A percentile compares a stretch with the other conserved stretches of the same genome.
Conservation (phyloP, 2,113 vertebrate species). For the Dipodomys merriami region DNA sequence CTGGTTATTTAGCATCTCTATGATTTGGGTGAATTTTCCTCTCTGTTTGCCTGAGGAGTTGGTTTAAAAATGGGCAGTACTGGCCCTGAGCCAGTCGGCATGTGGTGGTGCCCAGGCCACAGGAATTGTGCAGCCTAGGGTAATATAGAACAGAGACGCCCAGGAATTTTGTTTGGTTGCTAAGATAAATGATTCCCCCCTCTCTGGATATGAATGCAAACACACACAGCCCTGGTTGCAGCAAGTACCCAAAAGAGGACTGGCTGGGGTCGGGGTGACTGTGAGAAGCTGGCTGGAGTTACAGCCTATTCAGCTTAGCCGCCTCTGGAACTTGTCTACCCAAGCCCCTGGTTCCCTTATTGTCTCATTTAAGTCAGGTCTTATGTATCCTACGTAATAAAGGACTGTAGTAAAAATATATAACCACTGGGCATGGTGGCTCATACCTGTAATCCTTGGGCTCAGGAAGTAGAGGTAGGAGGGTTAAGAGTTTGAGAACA, state of each 20-base stretch:
- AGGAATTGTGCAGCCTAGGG: neutral
- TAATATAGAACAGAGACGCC: neutral
- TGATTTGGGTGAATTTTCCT: neutral
- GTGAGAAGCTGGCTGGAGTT: neutral
- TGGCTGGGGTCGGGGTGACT: neutral
- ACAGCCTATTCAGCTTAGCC: neutral
- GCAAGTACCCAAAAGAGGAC: neutral
- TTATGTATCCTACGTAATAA: neutral
- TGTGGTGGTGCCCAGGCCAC: neutral
- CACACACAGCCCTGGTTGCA: neutral
- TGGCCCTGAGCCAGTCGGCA: neutral
- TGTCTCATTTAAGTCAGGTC: constrained; percentile 1
- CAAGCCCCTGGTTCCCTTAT: neutral
- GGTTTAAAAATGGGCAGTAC: neutral
- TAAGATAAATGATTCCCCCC: neutral
- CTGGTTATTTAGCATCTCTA: neutral
- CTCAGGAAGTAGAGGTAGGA: too few relatives aligned
- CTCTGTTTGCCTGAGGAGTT: neutral
- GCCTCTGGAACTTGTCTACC: neutral
- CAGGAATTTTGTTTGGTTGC: neutral
- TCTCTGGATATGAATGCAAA: neutral
- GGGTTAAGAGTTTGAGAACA: too few relatives aligned
- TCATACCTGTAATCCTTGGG: too few relatives aligned
- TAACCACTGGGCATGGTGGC: too few relatives aligned
- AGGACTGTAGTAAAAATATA: neutral